Evolutionary conservation across 53 echinoderm and acorn worm species (phyloP), one percentile per base, ranked within the genome.

Genomic region (Holothuria scabra): DNA sequence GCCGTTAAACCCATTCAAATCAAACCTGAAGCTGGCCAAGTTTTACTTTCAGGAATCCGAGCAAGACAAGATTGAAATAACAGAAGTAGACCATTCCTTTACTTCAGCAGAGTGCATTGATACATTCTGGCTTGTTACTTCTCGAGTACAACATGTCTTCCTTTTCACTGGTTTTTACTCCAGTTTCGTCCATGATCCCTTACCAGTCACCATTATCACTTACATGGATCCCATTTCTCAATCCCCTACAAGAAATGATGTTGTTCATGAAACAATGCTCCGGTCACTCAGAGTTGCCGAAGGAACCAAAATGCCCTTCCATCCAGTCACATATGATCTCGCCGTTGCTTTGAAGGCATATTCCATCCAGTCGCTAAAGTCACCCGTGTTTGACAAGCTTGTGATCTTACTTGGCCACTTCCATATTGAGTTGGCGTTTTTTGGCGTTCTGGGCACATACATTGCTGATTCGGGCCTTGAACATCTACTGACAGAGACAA

Each of bases 241-340:
- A 58, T 66, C 90, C 31, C 90, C 86, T 49, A 87, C 86, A 65
- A 86, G 83, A 75, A 86, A 86, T 56, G 89, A 84, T 62, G 87
- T 92, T 44, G 87, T 92, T 9, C 79, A 52, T n/a, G 93, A 92
- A 41, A 92, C 89, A 2, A 84, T 92, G 87, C 21, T 46, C 18
- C 85, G 83, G 14, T 84, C 84, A 21, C 3, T 84, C 59, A 84
- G 56, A 31, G 84, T 84, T 14, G 83, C 67, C 26, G 83, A 66
- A 13, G 83, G 67, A 65, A 28, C 66, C 22, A 67, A 67, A n/a
- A 37, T 66, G 28, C 6, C 31, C 7, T 66, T 34, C 35, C 66
- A 66, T 66, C 37, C 67, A 35, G 66, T 83, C 37, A 83, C 83
- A 14, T 71, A 71, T 84, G 84, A 84, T 69, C 70, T 84, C 28